Evolutionary conservation across 2,888 invertebrate species (phyloP).

Genomic region (Rhagophthalmus giganteus): DNA sequence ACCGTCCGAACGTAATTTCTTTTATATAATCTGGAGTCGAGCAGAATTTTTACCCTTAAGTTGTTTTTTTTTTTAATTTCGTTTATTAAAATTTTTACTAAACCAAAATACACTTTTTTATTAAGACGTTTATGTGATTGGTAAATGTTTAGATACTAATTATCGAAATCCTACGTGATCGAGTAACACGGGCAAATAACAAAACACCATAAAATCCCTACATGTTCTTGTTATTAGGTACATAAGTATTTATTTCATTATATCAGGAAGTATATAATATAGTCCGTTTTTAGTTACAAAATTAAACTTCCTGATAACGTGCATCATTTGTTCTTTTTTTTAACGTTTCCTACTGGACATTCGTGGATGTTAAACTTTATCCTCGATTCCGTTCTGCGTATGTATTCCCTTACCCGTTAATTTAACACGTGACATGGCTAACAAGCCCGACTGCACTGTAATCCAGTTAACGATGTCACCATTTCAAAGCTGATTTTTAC

Average conservation of each 20-base stretch:
- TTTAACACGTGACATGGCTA: conserved; percentile 27
- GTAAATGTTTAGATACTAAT: too few species aligned
- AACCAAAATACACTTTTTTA: neutral
- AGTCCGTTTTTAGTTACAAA: too few species aligned
- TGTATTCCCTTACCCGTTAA: conserved; percentile 21
- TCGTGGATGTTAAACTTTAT: neutral
- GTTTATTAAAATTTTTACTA: neutral
- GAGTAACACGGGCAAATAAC: too few species aligned
- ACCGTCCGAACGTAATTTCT: conserved; percentile 7
- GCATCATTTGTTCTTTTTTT: too few species aligned
- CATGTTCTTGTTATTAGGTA: too few species aligned
- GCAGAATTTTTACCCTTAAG: neutral
- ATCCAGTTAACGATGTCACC: conserved; percentile 23
- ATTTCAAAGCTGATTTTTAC: conserved; percentile 26
- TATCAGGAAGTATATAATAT: too few species aligned
- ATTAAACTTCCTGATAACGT: too few species aligned
- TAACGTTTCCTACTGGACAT: too few species aligned
- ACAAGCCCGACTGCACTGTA: conserved; percentile 22
- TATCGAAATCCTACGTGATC: too few species aligned
- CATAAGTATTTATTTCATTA: too few species aligned
- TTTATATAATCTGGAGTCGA: conserved; percentile 1
- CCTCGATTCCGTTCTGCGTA: conserved; percentile 9
- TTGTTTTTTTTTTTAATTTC: neutral
- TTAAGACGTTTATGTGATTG: too few species aligned
- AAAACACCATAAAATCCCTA: too few species aligned